Evolutionary conservation across 2,113 vertebrate genomes (phyloP).

Genomic region (Channa maculata): DNA sequence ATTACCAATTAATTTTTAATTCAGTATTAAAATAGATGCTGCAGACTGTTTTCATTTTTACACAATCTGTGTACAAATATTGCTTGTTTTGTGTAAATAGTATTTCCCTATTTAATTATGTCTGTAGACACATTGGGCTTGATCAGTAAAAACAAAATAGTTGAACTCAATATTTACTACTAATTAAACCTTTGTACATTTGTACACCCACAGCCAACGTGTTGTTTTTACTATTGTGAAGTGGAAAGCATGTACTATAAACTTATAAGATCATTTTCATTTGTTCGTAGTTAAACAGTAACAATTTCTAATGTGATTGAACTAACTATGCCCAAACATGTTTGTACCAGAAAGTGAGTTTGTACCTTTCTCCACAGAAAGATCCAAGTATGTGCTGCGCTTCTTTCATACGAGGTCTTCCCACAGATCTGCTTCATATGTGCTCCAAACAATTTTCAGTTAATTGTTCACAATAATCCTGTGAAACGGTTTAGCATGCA

Average conservation of each 20-base stretch:
- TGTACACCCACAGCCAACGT: neutral
- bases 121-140: neutral
- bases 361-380: neutral
- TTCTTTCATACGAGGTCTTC: neutral
- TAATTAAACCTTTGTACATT: neutral
- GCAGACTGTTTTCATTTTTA: constrained; percentile 19
- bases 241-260: neutral
- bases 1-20: neutral
- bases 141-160: neutral
- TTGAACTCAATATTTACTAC: neutral
- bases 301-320: neutral
- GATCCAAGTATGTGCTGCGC: neutral
- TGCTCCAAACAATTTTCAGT: constrained; percentile 6
- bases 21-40: constrained; percentile 19
- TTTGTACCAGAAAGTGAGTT: neutral
- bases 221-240: neutral
- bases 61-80: constrained; percentile 11
- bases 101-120: constrained; percentile 17
- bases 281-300: neutral
- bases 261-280: neutral
- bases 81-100: neutral
- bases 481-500: constrained; percentile 13
- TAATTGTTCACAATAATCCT: constrained; percentile 25
- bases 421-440: neutral
- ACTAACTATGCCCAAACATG: too few species aligned